Conservation (phyloP, 1,140 invertebrate species). For the Sycophaga agraensis region DNA sequence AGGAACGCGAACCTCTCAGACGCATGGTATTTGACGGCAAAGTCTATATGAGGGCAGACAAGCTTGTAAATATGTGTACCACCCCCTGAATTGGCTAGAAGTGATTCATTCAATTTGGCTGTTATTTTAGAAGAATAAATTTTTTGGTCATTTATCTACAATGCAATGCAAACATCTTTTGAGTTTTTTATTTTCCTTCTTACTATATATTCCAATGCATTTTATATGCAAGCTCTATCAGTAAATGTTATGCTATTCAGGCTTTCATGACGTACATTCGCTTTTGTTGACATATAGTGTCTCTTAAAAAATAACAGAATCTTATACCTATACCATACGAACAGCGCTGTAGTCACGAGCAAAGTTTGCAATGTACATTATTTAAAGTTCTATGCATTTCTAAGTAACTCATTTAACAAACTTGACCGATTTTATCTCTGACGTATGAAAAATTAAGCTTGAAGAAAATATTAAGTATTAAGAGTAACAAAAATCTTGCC, state of each 20-base stretch:
- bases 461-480: too few relatives aligned
- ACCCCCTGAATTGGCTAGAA: neutral
- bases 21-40: slow-evolving; percentile 17
- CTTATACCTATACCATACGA: too few relatives aligned
- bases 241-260: too few relatives aligned
- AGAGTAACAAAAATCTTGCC: too few relatives aligned
- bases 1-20: neutral
- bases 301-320: too few relatives aligned
- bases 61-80: neutral
- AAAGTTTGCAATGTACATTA: too few relatives aligned
- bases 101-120: neutral
- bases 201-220: neutral
- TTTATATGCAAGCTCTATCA: neutral
- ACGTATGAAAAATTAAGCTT: too few relatives aligned
- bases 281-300: neutral
- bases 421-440: too few relatives aligned
- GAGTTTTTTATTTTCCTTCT: neutral
- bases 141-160: neutral
- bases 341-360: too few relatives aligned
- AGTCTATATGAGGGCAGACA: slow-evolving; percentile 11
- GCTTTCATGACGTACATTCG: neutral
- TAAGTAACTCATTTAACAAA: too few relatives aligned
- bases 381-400: too few relatives aligned
- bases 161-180: neutral
- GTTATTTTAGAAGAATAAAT: neutral